Evolutionary conservation across 2,797 vertebrate genomes (phyloP).

Genomic region (Lagocephalus sceleratus): DNA sequence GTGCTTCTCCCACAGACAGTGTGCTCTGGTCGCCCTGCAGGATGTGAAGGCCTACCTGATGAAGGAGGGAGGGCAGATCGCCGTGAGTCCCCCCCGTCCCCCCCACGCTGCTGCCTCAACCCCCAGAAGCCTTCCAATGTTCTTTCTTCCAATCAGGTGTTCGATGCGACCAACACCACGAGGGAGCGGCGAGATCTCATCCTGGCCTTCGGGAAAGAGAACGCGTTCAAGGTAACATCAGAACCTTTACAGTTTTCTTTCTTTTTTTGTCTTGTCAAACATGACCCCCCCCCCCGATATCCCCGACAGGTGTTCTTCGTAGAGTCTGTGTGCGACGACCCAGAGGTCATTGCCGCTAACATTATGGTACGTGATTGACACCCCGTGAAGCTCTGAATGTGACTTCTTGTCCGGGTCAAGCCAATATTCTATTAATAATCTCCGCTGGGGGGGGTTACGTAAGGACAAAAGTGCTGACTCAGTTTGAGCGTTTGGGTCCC

Average conservation of each 20-base stretch:
- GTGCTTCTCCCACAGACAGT: slow-evolving; percentile 74
- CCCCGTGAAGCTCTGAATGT: not conserved
- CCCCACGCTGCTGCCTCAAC: slow-evolving; percentile 4
- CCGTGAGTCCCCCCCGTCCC: slow-evolving; percentile 72
- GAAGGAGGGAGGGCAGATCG: slow-evolving; percentile 91
- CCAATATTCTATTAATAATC: slow-evolving; percentile 44
- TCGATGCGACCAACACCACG: slow-evolving; percentile 97
- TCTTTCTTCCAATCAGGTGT: slow-evolving; percentile 77
- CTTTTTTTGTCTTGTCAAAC: too few species aligned
- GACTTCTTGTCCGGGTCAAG: slow-evolving; percentile 22
- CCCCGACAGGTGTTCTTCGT: slow-evolving; percentile 91
- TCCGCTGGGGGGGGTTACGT: not conserved
- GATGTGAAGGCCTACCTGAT: slow-evolving; percentile 90
- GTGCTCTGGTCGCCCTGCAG: slow-evolving; percentile 89
- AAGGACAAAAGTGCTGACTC: not conserved
- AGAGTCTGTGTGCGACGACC: slow-evolving; percentile 96
- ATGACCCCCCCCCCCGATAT: too few species aligned
- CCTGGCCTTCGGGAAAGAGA: slow-evolving; percentile 85
- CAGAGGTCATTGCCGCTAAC: slow-evolving; percentile 95
- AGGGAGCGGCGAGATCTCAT: slow-evolving; percentile 93
- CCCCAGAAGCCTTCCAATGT: not conserved
- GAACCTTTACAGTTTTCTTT: not conserved
- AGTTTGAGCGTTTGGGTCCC: slow-evolving; percentile 24
- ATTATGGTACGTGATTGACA: slow-evolving; percentile 84
- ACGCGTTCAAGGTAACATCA: slow-evolving; percentile 85